Conservation (phyloP, 2,113 vertebrate species). For the Epinephelus lanceolatus region DNA sequence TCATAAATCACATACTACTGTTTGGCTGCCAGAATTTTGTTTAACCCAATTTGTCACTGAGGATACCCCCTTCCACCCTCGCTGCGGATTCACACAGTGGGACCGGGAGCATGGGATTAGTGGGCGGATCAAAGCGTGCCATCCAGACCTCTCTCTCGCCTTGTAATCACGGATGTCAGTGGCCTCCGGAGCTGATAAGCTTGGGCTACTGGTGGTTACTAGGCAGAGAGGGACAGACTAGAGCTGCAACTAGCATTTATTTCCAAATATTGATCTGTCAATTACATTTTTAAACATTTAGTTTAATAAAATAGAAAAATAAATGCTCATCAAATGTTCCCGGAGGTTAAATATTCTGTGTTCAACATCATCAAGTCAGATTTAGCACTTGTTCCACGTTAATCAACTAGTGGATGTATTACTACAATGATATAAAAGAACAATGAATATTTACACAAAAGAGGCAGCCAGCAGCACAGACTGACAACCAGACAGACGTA, state of each 20-base stretch:
- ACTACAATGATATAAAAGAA: not conserved
- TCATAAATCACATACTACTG: conserved; percentile 81
- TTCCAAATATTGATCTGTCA: not conserved
- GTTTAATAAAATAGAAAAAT: not conserved
- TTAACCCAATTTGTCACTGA: conserved; percentile 84
- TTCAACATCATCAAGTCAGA: not conserved
- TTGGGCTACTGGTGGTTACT: conserved; percentile 21
- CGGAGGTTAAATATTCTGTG: not conserved
- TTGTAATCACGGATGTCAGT: conserved; percentile 67
- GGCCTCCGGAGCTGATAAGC: conserved; percentile 65
- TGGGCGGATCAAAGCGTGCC: conserved; percentile 81
- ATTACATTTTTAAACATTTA: not conserved
- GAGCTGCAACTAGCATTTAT: not conserved
- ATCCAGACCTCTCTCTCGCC: conserved; percentile 51
- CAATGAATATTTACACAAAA: not conserved
- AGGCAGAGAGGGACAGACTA: conserved; percentile 11
- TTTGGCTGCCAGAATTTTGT: conserved; percentile 81
- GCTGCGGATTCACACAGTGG: conserved; percentile 51
- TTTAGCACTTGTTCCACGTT: not conserved
- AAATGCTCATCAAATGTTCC: not conserved
- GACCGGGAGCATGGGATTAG: conserved; percentile 68
- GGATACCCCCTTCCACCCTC: conserved; percentile 60
- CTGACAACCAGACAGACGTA: conserved; percentile 9
- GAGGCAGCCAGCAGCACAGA: not conserved
- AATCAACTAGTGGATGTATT: not conserved